Percentiles rank a stretch among this genome's conserved stretches.
phyloP scores from a whole-genome alignment of 2,797 vertebrate species.

The Leucoraja ocellata region DNA sequence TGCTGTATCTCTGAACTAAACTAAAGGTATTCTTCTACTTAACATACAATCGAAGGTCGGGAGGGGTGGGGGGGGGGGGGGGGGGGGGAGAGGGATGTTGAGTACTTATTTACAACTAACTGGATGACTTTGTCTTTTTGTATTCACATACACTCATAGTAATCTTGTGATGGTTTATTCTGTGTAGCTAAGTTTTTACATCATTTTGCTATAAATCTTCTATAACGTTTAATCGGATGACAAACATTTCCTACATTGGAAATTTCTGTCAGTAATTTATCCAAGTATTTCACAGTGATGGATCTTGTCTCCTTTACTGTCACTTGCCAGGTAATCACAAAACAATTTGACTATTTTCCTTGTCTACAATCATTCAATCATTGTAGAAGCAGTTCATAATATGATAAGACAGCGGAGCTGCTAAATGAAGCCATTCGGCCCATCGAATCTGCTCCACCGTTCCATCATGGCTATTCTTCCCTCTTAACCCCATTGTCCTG shows the following conservation, averaged over 20 bases:
- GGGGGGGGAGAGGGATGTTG: too few relatives aligned
- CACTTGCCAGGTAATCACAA: background rate
- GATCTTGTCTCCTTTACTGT: background rate
- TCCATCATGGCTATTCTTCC: too few relatives aligned
- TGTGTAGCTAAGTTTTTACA: background rate
- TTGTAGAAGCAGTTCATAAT: background rate
- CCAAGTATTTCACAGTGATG: background rate
- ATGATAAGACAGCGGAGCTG: too few relatives aligned
- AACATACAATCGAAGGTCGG: too few relatives aligned
- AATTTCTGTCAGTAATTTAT: background rate
- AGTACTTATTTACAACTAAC: background rate
- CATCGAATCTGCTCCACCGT: too few relatives aligned
- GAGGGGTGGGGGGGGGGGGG: too few relatives aligned
- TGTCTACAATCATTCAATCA: background rate
- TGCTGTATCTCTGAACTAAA: too few relatives aligned
- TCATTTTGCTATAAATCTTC: background rate
- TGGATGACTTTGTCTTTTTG: background rate
- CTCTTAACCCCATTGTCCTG: too few relatives aligned
- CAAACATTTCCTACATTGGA: background rate
- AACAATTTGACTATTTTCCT: background rate
- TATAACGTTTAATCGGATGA: background rate
- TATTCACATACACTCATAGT: background rate
- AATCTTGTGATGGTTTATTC: background rate
- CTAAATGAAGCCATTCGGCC: too few relatives aligned
- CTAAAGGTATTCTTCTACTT: too few relatives aligned